Conservation (phyloP, 2,797 vertebrate genomes). For the Protosalanx chinensis region DNA sequence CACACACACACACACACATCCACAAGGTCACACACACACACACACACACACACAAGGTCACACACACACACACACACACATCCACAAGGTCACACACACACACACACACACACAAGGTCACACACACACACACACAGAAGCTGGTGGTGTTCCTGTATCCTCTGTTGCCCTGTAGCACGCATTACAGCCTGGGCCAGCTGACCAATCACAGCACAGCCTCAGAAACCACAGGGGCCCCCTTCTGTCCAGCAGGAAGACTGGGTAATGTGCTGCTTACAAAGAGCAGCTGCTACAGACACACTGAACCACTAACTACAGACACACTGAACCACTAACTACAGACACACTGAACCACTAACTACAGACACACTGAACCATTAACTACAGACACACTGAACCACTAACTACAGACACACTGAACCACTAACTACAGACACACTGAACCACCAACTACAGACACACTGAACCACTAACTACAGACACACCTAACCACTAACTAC, state of each 20-base stretch:
- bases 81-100: not conserved
- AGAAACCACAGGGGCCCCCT: conserved; percentile 25
- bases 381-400: not conserved
- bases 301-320: too few species aligned
- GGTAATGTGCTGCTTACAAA: conserved; percentile 25
- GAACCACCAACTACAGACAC: too few species aligned
- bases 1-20: conserved; percentile 11
- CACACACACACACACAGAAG: not conserved
- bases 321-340: too few species aligned
- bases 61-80: not conserved
- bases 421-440: not conserved
- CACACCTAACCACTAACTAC: too few species aligned
- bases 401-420: not conserved
- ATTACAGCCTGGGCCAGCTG: conserved; percentile 26
- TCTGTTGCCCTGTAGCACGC: conserved; percentile 38
- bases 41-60: not conserved
- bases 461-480: too few species aligned
- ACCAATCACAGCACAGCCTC: conserved; percentile 44
- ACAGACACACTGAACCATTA: not conserved
- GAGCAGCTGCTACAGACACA: not conserved
- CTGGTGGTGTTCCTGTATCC: conserved; percentile 21
- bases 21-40: conserved; percentile 7
- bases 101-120: not conserved
- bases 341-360: too few species aligned
- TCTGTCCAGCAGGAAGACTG: conserved; percentile 37